Evolutionary conservation across 2,888 invertebrate species (phyloP).

Genomic region (Tyria jacobaeae): DNA sequence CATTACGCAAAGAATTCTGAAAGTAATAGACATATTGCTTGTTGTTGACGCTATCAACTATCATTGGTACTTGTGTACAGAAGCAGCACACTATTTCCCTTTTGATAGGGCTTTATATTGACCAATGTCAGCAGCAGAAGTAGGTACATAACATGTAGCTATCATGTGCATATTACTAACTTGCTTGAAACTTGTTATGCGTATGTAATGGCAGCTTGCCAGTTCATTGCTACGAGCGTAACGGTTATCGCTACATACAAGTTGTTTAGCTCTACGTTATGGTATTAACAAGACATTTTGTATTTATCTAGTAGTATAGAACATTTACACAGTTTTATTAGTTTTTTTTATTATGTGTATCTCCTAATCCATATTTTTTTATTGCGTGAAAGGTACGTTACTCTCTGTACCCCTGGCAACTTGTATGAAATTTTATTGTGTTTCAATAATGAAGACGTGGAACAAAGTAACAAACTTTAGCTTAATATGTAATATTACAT

Average conservation of each 20-base stretch:
- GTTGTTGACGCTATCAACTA: background rate
- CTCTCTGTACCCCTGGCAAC: too few relatives aligned
- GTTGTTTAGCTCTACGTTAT: slow-evolving; percentile 10
- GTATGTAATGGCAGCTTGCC: slow-evolving; percentile 37
- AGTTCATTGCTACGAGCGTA: slow-evolving; percentile 22
- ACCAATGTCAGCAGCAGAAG: background rate
- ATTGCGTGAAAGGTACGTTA: too few relatives aligned
- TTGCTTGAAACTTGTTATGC: slow-evolving; percentile 17
- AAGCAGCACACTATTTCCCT: background rate
- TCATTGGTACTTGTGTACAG: background rate
- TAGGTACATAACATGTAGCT: background rate
- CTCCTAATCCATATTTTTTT: too few relatives aligned
- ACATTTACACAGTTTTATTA: background rate
- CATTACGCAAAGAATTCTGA: too few relatives aligned
- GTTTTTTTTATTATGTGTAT: too few relatives aligned
- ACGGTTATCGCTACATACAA: slow-evolving; percentile 23
- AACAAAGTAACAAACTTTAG: too few relatives aligned
- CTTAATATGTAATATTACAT: too few relatives aligned
- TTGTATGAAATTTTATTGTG: too few relatives aligned
- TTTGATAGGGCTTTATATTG: background rate
- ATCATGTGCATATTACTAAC: slow-evolving; percentile 14
- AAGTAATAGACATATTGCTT: background rate
- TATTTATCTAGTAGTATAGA: background rate
- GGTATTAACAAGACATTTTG: background rate
- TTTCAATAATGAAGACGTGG: too few relatives aligned